Evolutionary conservation across 23 tunicate species (phyloP).

Genomic region (Diplosoma virens): DNA sequence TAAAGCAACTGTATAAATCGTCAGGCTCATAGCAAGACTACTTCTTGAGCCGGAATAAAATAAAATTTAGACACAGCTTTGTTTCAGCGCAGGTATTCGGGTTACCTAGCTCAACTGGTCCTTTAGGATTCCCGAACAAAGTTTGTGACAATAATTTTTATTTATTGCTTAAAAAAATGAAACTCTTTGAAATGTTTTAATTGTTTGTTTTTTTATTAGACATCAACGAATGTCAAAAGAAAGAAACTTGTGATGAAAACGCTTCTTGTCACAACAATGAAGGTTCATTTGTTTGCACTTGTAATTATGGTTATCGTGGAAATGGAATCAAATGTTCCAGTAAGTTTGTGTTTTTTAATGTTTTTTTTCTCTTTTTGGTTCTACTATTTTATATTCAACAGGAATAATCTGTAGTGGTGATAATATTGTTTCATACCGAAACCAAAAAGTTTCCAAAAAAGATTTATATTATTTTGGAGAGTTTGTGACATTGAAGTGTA

Average conservation of each 20-base stretch:
- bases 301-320: constrained; percentile 50
- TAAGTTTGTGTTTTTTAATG: background rate
- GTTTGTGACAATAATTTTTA: too few relatives aligned
- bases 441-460: background rate
- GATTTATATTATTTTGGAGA: background rate
- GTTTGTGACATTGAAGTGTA: background rate
- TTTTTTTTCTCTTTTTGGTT: background rate
- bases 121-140: too few relatives aligned
- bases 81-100: too few relatives aligned
- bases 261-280: constrained; percentile 45
- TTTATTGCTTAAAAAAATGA: too few relatives aligned
- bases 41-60: too few relatives aligned
- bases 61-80: too few relatives aligned
- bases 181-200: too few relatives aligned
- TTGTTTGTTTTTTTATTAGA: too few relatives aligned
- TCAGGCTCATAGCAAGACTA: too few relatives aligned
- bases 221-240: constrained; percentile 31
- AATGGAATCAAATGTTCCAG: constrained; percentile 37
- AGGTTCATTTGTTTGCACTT: constrained; percentile 46
- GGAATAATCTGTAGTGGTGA: background rate
- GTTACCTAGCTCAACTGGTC: too few relatives aligned
- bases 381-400: background rate
- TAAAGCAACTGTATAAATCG: too few relatives aligned
- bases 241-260: constrained; percentile 35
- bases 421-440: background rate